A percentile compares a stretch with the other conserved stretches of the same genome.
Evolutionary conservation across 2,797 vertebrate genomes (phyloP).

Genomic region (Xerus rutilus): DNA sequence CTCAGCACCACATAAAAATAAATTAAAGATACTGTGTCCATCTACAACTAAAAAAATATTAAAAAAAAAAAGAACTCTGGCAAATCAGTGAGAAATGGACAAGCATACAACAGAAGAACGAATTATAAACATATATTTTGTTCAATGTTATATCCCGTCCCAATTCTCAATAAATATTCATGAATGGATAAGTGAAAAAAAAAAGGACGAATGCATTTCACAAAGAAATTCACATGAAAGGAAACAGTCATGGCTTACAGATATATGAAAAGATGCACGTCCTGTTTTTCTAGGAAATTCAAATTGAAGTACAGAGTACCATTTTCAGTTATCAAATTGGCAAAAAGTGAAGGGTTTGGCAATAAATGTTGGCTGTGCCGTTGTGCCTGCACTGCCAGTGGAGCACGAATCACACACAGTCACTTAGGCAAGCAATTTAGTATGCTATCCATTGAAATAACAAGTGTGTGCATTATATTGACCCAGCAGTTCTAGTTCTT

Average conservation of each 20-base stretch:
- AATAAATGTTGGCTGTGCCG: neutral
- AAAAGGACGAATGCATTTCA: neutral
- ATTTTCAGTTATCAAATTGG: constrained; percentile 38
- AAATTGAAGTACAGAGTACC: neutral
- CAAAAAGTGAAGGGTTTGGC: constrained; percentile 34
- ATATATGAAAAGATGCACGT: neutral
- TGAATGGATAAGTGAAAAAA: too few species aligned
- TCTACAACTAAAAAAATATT: too few species aligned
- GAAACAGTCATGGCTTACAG: neutral
- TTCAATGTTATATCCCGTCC: too few species aligned
- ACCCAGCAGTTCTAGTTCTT: neutral
- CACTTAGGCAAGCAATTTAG: neutral
- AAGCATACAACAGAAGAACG: neutral
- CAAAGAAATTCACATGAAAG: neutral
- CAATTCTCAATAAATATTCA: too few species aligned
- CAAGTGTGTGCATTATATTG: neutral
- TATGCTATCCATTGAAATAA: neutral
- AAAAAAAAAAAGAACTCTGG: neutral
- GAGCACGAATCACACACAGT: neutral
- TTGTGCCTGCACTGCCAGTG: neutral
- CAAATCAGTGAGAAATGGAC: neutral
- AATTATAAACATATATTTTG: neutral
- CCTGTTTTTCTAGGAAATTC: constrained; percentile 17
- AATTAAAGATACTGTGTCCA: too few species aligned
- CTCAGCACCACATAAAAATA: too few species aligned